These are phyloP conservation scores for Gymnoscopelus braueri DNA, from an alignment of 2,797 vertebrate species.

Conservation along the genomic window DNA sequence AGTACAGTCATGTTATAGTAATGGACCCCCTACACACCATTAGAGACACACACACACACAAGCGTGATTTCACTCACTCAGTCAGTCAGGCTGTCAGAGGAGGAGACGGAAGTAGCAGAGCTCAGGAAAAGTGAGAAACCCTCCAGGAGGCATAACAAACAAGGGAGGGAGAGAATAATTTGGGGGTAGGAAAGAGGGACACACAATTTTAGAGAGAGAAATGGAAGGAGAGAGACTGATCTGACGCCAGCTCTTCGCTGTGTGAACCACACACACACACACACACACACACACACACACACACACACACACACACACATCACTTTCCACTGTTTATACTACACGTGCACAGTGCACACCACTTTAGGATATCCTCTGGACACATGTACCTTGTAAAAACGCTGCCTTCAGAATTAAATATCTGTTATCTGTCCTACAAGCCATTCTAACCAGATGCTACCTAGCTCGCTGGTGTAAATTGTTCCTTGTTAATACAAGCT, in stretches of 20 bases:
- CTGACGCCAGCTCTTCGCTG: constrained; percentile 46
- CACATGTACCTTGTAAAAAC: constrained; percentile 27
- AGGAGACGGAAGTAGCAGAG: not conserved
- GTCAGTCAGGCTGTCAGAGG: too few species aligned
- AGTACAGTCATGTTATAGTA: constrained; percentile 40
- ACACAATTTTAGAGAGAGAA: constrained; percentile 16
- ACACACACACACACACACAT: constrained; percentile 20
- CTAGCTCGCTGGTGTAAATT: constrained; percentile 24
- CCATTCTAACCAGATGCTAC: constrained; percentile 24
- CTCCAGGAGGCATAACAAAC: not conserved
- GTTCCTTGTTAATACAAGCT: too few species aligned
- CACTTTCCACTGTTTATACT: constrained; percentile 67
- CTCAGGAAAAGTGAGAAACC: constrained; percentile 5
- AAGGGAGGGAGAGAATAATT: constrained; percentile 4
- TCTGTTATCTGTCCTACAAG: constrained; percentile 22
- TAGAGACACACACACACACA: not conserved
- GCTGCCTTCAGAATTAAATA: constrained; percentile 26
- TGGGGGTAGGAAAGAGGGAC: constrained; percentile 25
- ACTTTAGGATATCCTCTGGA: not conserved
- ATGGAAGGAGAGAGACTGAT: not conserved
- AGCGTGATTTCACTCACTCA: too few species aligned
- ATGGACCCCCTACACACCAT: too few species aligned
- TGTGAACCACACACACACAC: too few species aligned
- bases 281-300: too few species aligned
- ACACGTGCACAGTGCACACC: not conserved